Percentiles rank a stretch among this genome's conserved stretches.
Evolutionary conservation across 2,797 vertebrate species (phyloP).

Genomic region (Ceryle rudis): DNA sequence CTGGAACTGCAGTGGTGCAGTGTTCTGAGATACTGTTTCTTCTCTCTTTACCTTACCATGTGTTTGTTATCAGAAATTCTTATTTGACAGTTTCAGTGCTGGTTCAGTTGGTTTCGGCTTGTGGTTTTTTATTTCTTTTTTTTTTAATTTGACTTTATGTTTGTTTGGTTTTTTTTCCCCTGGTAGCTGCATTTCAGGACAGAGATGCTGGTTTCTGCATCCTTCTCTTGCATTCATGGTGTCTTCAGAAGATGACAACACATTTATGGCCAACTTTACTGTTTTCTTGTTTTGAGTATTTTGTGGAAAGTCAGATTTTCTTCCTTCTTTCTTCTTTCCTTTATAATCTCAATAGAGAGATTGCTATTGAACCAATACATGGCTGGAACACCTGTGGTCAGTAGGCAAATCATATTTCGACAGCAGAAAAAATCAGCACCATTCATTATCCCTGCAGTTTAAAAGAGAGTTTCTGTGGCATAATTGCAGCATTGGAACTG

Average conservation of each 20-base stretch:
- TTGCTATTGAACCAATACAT: neutral
- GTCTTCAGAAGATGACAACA: neutral
- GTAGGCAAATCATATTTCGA: neutral
- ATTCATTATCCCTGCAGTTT: constrained; percentile 53
- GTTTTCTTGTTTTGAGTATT: neutral
- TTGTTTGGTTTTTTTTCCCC: neutral
- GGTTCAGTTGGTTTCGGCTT: too few relatives aligned
- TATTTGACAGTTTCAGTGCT: neutral
- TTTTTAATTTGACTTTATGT: too few relatives aligned
- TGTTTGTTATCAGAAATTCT: neutral
- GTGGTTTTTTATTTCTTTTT: too few relatives aligned
- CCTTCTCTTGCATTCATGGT: neutral
- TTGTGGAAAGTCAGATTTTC: neutral
- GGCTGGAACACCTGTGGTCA: constrained; percentile 18
- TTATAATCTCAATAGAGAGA: neutral
- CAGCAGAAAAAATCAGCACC: neutral
- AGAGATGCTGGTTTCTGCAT: neutral
- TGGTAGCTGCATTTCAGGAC: neutral
- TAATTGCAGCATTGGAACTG: constrained; percentile 36
- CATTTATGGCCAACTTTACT: neutral
- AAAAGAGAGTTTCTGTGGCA: constrained; percentile 20
- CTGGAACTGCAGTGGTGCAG: neutral
- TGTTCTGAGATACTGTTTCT: neutral
- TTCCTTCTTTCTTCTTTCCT: neutral
- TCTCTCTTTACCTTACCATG: neutral